Evolutionary conservation across 2,888 invertebrate species (phyloP).

Genomic region (Axea sp.): DNA sequence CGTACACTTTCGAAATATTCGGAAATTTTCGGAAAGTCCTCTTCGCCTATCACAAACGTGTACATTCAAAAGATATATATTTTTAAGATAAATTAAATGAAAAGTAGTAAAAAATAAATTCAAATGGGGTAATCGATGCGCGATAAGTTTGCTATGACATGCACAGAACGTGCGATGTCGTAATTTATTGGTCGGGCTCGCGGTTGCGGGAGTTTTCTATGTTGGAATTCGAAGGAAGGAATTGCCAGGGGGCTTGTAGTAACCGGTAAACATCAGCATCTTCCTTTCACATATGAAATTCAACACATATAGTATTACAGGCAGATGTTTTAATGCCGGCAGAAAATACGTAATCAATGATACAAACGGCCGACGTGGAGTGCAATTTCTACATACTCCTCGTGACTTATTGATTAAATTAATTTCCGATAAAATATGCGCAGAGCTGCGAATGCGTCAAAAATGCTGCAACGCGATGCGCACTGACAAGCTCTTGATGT

Average conservation of each 20-base stretch:
- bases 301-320: constrained; percentile 39
- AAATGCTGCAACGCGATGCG: constrained; percentile 5
- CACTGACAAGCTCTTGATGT: constrained; percentile 16
- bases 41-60: no score
- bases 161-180: constrained; percentile 55
- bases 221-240: constrained; percentile 62
- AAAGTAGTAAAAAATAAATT: constrained; percentile 35
- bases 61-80: no score
- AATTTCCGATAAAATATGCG: constrained; percentile 41
- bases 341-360: constrained; percentile 56
- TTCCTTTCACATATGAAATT: constrained; percentile 64
- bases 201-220: constrained; percentile 58
- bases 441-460: constrained; percentile 7
- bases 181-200: constrained; percentile 58
- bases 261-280: constrained; percentile 60
- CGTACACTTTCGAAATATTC: no score
- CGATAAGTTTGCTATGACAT: constrained; percentile 45
- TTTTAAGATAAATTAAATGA: constrained; percentile 2
- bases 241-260: constrained; percentile 53
- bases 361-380: constrained; percentile 43
- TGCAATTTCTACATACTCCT: constrained; percentile 55
- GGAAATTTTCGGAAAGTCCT: no score
- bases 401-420: constrained; percentile 58
- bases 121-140: constrained; percentile 36
- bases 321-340: constrained; percentile 47